Evolutionary conservation across 2,797 vertebrate species (phyloP).

Genomic region (Eulemur albifrons): DNA sequence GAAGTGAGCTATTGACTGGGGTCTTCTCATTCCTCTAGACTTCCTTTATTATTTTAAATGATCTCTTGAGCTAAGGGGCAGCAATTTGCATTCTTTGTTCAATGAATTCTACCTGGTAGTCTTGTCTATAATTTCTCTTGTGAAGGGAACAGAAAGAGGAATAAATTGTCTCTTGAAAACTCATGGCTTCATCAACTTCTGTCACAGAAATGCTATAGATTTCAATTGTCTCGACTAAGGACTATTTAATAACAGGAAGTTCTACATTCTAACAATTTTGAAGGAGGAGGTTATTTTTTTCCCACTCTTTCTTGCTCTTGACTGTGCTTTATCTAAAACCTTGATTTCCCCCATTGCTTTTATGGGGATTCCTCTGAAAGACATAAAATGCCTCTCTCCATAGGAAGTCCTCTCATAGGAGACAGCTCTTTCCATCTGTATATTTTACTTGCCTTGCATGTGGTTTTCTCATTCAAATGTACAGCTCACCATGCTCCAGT

Average conservation of each 20-base stretch:
- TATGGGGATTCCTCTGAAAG: slow-evolving; percentile 34
- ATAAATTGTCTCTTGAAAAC: slow-evolving; percentile 74
- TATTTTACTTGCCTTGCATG: background rate
- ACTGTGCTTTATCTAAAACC: background rate
- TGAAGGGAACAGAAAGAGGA: slow-evolving; percentile 77
- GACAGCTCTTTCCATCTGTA: background rate
- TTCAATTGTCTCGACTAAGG: slow-evolving; percentile 70
- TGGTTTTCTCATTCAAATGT: slow-evolving; percentile 38
- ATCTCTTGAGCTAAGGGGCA: slow-evolving; percentile 80
- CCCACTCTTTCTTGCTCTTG: background rate
- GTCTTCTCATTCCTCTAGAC: slow-evolving; percentile 82
- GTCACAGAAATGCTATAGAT: slow-evolving; percentile 73
- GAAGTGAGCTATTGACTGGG: slow-evolving; percentile 81
- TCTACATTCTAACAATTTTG: slow-evolving; percentile 26
- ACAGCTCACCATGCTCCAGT: background rate
- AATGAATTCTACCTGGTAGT: slow-evolving; percentile 82
- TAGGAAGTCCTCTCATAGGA: background rate
- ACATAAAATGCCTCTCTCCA: slow-evolving; percentile 21
- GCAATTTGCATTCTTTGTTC: slow-evolving; percentile 85
- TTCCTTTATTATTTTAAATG: slow-evolving; percentile 85
- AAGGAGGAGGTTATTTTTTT: slow-evolving; percentile 25
- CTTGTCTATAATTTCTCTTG: slow-evolving; percentile 79
- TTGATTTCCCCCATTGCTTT: background rate
- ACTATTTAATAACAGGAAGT: slow-evolving; percentile 60
- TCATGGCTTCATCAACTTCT: slow-evolving; percentile 70